Conservation (phyloP, 2,113 vertebrate species). For the Riparia riparia region DNA sequence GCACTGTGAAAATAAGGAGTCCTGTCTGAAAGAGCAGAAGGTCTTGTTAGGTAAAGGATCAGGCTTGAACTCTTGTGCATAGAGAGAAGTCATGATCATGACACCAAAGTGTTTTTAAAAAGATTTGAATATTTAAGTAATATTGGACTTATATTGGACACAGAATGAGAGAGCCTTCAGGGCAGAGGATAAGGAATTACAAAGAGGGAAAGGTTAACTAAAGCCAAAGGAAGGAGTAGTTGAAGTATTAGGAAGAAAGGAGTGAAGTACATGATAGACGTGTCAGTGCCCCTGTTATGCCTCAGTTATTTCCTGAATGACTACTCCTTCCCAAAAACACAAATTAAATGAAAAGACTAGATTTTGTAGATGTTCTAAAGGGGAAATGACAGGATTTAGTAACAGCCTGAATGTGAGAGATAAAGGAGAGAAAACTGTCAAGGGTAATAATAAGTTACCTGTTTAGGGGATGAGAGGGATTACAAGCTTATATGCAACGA, state of each 20-base stretch:
- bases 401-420: slow-evolving; percentile 28
- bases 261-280: neutral
- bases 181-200: neutral
- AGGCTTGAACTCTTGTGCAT: neutral
- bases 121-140: neutral
- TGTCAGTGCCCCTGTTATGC: neutral
- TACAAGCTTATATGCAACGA: slow-evolving; percentile 8
- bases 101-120: neutral
- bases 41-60: neutral
- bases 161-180: neutral
- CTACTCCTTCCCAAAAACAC: slow-evolving; percentile 7
- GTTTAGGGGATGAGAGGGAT: slow-evolving; percentile 14
- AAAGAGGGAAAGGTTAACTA: neutral
- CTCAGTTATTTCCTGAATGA: slow-evolving; percentile 18
- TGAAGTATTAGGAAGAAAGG: neutral
- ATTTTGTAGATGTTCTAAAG: slow-evolving; percentile 25
- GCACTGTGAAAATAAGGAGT: neutral
- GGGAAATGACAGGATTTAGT: slow-evolving; percentile 8
- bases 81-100: neutral
- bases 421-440: neutral
- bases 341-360: slow-evolving; percentile 23
- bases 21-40: neutral
- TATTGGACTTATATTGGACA: neutral
- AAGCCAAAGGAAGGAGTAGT: neutral
- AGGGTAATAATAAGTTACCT: slow-evolving; percentile 24